These are phyloP conservation scores for Leptoclinus maculatus DNA, from an alignment of 2,797 vertebrate genomes.

Conservation along the genomic window DNA sequence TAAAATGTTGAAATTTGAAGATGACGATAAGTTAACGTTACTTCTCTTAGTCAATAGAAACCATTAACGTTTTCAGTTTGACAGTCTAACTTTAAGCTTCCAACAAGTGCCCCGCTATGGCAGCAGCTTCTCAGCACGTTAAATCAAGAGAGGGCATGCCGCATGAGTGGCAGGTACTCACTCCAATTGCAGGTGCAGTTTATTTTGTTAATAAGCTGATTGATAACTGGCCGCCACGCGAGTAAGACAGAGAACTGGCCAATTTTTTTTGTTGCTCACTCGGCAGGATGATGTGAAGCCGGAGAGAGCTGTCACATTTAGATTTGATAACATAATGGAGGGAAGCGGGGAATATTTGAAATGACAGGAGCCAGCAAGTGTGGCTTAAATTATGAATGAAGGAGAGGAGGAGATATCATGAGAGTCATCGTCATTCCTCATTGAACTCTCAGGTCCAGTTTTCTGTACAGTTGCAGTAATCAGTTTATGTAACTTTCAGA, in stretches of 20 bases:
- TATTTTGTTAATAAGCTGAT: background rate
- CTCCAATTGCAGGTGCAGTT: conserved; percentile 1
- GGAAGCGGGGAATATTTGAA: background rate
- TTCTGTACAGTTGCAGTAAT: background rate
- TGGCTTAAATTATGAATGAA: conserved; percentile 2
- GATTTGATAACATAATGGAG: background rate
- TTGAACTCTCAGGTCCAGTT: background rate
- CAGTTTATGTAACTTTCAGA: background rate
- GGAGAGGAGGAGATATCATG: background rate
- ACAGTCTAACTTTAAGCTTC: no score
- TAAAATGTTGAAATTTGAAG: no score
- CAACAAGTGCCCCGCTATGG: background rate
- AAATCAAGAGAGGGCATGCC: background rate
- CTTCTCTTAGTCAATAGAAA: no score
- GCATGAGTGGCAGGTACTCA: background rate
- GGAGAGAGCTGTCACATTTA: background rate
- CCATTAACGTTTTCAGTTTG: no score
- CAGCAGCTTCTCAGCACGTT: background rate
- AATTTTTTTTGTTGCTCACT: background rate
- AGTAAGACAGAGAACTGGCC: background rate
- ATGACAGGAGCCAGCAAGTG: conserved; percentile 5
- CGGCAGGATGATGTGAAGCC: background rate
- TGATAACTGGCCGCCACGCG: background rate
- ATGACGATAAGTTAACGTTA: no score
- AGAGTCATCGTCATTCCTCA: background rate